Evolutionary conservation across 2,888 invertebrate genomes (phyloP).

Genomic region (Dusona sp.): DNA sequence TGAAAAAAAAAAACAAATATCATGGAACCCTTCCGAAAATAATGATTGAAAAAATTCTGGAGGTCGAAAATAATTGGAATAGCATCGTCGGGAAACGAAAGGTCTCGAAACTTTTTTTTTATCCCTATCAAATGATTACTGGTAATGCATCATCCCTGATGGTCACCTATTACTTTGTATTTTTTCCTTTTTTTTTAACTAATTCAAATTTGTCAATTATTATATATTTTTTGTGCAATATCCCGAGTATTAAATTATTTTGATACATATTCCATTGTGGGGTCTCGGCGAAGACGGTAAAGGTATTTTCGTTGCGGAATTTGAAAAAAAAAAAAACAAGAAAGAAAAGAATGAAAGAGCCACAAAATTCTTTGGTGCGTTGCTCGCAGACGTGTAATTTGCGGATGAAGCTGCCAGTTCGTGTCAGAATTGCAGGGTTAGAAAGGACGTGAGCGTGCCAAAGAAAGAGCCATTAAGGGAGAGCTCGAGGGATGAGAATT

Average conservation of each 20-base stretch:
- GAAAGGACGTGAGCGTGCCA: slow-evolving; percentile 39
- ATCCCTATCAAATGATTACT: background rate
- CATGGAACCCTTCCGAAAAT: background rate
- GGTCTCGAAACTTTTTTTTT: background rate
- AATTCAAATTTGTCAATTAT: background rate
- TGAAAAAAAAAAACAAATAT: background rate
- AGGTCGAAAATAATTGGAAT: background rate
- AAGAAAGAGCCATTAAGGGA: slow-evolving; percentile 48
- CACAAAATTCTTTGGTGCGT: slow-evolving; percentile 26
- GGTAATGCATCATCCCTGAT: background rate
- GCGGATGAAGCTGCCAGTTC: slow-evolving; percentile 47
- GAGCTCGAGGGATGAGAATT: slow-evolving; percentile 3
- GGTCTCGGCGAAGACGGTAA: background rate
- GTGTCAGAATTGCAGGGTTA: slow-evolving; percentile 67
- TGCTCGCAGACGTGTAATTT: slow-evolving; percentile 69
- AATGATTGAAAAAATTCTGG: background rate
- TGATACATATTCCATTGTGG: background rate
- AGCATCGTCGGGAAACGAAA: too few species aligned
- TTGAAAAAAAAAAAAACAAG: slow-evolving; percentile 11
- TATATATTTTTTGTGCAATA: background rate
- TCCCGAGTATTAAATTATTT: background rate
- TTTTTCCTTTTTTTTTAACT: background rate
- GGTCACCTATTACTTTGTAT: background rate
- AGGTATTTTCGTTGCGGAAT: slow-evolving; percentile 1
- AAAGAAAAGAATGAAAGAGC: too few species aligned